phyloP scores from a whole-genome alignment of 2,113 vertebrate species.

The Pelecanoides urinatrix region DNA sequence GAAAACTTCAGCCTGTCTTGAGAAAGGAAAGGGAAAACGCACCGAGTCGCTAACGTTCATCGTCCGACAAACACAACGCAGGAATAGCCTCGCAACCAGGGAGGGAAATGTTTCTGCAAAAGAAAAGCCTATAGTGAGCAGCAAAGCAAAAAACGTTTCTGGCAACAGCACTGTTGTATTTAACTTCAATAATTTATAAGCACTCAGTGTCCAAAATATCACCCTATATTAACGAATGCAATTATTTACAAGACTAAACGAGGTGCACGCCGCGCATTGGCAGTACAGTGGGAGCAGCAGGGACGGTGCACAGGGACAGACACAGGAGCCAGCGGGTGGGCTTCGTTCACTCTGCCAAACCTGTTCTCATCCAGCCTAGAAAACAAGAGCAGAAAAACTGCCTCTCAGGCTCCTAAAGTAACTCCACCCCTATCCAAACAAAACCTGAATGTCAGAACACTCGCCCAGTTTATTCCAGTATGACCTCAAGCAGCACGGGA shows the following conservation, averaged over 20 bases:
- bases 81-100: background rate
- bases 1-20: background rate
- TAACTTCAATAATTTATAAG: background rate
- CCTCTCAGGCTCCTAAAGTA: background rate
- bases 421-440: background rate
- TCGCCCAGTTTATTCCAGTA: background rate
- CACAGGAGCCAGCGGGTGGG: background rate
- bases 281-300: rapidly evolving
- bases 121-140: rapidly evolving
- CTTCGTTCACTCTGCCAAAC: background rate
- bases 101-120: background rate
- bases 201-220: background rate
- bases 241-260: background rate
- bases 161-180: rapidly evolving
- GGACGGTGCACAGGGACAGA: too few species aligned
- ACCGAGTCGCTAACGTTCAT: rapidly evolving
- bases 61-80: rapidly evolving
- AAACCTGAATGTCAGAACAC: background rate
- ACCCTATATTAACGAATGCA: rapidly evolving
- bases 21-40: background rate
- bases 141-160: background rate
- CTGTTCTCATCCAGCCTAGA: background rate
- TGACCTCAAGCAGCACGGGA: background rate
- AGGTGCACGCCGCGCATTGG: rapidly evolving
- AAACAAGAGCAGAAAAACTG: background rate